Evolutionary conservation across 2,113 vertebrate genomes (phyloP).

Genomic region (Montifringilla adamsi): DNA sequence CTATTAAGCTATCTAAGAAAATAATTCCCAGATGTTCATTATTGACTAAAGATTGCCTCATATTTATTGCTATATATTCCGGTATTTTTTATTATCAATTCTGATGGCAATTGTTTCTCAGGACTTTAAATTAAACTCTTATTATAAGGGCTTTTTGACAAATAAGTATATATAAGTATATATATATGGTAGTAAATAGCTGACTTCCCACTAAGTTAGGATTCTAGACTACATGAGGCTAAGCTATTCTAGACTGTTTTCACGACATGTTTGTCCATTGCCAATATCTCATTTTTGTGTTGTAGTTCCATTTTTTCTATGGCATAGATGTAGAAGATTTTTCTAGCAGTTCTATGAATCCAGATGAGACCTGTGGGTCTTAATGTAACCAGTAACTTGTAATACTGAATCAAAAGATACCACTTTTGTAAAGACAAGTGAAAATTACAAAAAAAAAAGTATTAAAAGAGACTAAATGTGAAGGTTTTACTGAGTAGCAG

Average conservation of each 20-base stretch:
- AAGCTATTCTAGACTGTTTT: not conserved
- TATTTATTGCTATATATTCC: not conserved
- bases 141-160: not conserved
- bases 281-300: not conserved
- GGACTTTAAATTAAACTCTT: not conserved
- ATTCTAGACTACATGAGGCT: not conserved
- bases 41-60: not conserved
- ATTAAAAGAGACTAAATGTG: not conserved
- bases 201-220: not conserved
- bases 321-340: not conserved
- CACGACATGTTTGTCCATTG: not conserved
- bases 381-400: not conserved
- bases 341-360: not conserved
- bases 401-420: not conserved
- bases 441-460: not conserved
- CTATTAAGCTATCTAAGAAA: not conserved
- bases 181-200: not conserved
- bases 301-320: not conserved
- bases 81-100: not conserved
- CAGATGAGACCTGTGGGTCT: not conserved
- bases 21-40: not conserved
- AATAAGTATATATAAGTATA: too few relatives aligned
- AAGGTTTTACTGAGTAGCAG: not conserved
- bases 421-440: not conserved
- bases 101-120: not conserved